Evolutionary conservation across 2,797 vertebrate species (phyloP), one percentile per base, ranked within the genome.

Genomic region (Bovichtus variegatus): DNA sequence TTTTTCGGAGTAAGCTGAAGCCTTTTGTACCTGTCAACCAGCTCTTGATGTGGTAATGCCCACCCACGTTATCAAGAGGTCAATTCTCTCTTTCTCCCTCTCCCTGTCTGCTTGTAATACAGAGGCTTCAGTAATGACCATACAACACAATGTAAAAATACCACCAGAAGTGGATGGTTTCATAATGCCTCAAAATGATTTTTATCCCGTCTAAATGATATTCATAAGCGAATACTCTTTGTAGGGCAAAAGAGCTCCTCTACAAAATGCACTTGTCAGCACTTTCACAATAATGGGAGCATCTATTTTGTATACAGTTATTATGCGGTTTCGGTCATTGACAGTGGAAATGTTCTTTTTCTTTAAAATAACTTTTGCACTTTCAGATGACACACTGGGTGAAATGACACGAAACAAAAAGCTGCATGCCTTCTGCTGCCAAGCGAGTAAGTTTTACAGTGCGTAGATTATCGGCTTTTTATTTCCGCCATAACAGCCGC

Each of bases 11-110:
- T 65, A 70, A 87, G 71, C 74, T 79, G 68, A 87, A 89, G 84
- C 80, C 50, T 83, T 90, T 87, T 76, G 80, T 77, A 87, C 78
- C 87, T 79, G 83, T 89, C 74, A 84, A 87, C 87, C 86, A 86
- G 67, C 82, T 86, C 89, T 93, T 43, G 5, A 77, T 81, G 71
- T 74, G 62, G 75, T 90, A 84, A 85, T 84, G 76, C 66, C 84
- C 89, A 68, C 92, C 89, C 87, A 92, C 91, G 5, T 76, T 76
- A 74, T 49, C 81, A 81, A 76, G 85, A 83, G 90, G 90, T 89
- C 87, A 89, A 41, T 78, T 85, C 86, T 86, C 84, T 86, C 66
- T 29, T 58, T 77, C 51, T 75, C 58, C 69, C 74, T 75, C 78
- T 89, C 72, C n/a, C 59, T 73, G 81, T 91, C 82, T 91, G 87